Conservation (phyloP, 2,797 vertebrate species). For the Podarcis siculus region DNA sequence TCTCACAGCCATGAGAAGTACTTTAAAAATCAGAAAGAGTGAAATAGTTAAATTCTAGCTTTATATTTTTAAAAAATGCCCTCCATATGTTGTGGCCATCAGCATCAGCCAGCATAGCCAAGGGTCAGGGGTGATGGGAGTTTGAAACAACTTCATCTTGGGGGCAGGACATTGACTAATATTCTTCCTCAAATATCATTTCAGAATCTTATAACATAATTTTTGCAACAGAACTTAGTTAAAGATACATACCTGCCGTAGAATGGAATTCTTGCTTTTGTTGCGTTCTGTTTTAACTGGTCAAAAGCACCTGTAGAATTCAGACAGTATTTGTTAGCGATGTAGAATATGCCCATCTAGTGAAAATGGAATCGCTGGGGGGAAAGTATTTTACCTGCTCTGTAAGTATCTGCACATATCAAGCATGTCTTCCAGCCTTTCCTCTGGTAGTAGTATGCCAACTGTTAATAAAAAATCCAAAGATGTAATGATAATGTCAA, state of each 20-base stretch:
- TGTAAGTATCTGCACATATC: conserved; percentile 98
- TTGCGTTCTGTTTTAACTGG: conserved; percentile 98
- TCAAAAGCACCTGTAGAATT: conserved; percentile 91
- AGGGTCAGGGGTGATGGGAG: no score
- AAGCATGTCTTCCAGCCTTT: conserved; percentile 99
- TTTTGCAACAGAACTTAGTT: not conserved
- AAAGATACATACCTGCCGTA: conserved; percentile 90
- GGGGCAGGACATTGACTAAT: no score
- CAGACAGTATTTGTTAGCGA: conserved; percentile 45
- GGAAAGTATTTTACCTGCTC: conserved; percentile 86
- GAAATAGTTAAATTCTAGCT: not conserved
- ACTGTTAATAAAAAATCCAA: conserved; percentile 77
- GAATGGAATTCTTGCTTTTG: conserved; percentile 98
- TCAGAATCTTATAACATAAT: not conserved
- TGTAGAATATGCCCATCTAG: conserved; percentile 32
- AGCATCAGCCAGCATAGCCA: no score
- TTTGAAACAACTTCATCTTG: no score
- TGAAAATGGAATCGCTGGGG: conserved; percentile 41
- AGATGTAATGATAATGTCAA: conserved; percentile 36
- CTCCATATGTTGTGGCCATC: no score
- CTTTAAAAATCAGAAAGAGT: not conserved
- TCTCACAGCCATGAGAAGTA: not conserved
- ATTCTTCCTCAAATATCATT: not conserved
- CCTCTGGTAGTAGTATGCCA: conserved; percentile 97
- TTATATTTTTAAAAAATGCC: not conserved